phyloP scores from a whole-genome alignment of 2,888 invertebrate genomes.

The Mimumesa dahlbomi region DNA sequence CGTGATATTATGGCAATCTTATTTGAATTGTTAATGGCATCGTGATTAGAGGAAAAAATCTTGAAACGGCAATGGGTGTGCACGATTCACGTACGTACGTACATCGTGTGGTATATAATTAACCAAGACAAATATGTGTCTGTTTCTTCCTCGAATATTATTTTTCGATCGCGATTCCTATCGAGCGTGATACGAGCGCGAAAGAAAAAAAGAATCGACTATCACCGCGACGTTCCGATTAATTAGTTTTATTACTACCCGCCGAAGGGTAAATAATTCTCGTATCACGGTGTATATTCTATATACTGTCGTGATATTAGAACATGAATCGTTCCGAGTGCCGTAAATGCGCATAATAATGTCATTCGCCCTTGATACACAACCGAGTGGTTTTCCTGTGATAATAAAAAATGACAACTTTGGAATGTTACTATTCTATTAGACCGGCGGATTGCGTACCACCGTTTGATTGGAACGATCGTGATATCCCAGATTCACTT shows the following conservation, averaged over 20 bases:
- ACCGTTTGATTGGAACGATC: background rate
- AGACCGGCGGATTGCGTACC: background rate
- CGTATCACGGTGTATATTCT: background rate
- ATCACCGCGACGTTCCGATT: background rate
- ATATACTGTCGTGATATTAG: constrained; percentile 7
- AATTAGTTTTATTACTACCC: no score
- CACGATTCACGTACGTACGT: constrained; percentile 35
- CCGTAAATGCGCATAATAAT: constrained; percentile 46
- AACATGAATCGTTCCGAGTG: constrained; percentile 10
- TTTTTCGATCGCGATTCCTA: no score
- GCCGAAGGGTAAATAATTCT: background rate
- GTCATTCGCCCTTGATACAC: constrained; percentile 38
- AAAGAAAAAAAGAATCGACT: no score
- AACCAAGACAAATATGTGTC: constrained; percentile 23
- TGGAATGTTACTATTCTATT: constrained; percentile 33
- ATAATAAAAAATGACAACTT: constrained; percentile 36
- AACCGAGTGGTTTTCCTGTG: constrained; percentile 26
- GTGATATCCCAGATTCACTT: background rate
- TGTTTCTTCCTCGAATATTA: constrained; percentile 8
- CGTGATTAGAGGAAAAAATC: constrained; percentile 31
- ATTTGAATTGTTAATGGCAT: constrained; percentile 78
- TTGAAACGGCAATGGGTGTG: constrained; percentile 45
- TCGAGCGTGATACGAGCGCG: no score
- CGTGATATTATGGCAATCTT: constrained; percentile 79
- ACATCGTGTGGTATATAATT: constrained; percentile 32